Base-by-base conservation (phyloP, 2,888 invertebrate species). In the Lasioglossum vierecki region DNA sequence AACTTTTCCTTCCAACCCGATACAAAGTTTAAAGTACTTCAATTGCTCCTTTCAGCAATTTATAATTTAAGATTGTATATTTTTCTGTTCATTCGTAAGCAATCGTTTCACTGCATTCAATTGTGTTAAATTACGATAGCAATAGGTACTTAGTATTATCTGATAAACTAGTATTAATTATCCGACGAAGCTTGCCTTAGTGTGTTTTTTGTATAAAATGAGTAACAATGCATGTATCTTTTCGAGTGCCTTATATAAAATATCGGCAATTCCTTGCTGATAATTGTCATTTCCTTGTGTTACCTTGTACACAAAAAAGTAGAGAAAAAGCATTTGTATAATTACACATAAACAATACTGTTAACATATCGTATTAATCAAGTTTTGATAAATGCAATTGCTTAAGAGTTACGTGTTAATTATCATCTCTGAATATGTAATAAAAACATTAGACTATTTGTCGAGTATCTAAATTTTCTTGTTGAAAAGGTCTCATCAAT, bases 211-310 rank as follows among this genome's bases (percentile, higher is more conserved):
- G 72, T 71, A 60, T 26, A 80, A 74, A 66, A 88, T 79, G 63
- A 35, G 22, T 89, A 88, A 89, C 86, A 86, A 83, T 78, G 90
- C 90, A 89, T 89, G 90, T 76, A 84, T 81, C 82, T 85, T 85
- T 53, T 88, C 82, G 66, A 66, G 13, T 60, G 80, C 79, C 71
- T 79, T 80, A 78, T 66, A 72, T n/a, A 83, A 83, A 83, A 78
- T 68, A 79, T 81, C 80, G 80, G 76, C 46, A 76, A 57, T 18
- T 76, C 84, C 84, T 84, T 75, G 41, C 79, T 84, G 79, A 46
- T 75, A 66, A 80, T 76, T 85, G 60, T 85, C 68, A 80, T 76
- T 80, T 80, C 77, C 76, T 80, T 80, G 18, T 80, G 63, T 72
- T 77, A 85, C 74, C 53, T 63, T 4, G 57, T 84, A n/a, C 30